phyloP scores from a whole-genome alignment of 2,888 invertebrate genomes.

The Pandemis heparana region DNA sequence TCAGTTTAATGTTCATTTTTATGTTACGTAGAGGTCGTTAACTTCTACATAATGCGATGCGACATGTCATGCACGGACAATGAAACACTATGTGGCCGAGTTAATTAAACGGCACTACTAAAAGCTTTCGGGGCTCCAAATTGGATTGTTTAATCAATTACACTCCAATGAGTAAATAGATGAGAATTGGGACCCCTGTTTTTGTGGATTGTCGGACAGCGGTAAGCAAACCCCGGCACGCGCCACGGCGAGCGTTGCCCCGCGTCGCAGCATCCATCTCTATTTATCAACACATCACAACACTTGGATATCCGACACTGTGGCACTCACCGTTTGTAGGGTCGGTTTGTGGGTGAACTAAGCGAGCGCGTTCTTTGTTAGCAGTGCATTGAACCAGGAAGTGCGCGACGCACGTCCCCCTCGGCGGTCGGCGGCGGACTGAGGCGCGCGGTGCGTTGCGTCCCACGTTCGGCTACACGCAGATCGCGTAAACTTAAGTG shows the following conservation, averaged over 20 bases:
- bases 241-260: constrained; percentile 44
- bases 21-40: constrained; percentile 26
- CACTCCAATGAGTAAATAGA: constrained; percentile 17
- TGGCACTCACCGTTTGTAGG: constrained; percentile 44
- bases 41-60: constrained; percentile 17
- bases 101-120: constrained; percentile 13
- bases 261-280: constrained; percentile 59
- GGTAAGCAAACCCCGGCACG: constrained; percentile 64
- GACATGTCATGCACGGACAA: constrained; percentile 15
- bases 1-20: constrained; percentile 7
- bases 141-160: constrained; percentile 14
- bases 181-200: constrained; percentile 26
- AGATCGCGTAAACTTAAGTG: constrained; percentile 1
- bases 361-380: constrained; percentile 22
- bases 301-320: constrained; percentile 40
- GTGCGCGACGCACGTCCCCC: constrained; percentile 43
- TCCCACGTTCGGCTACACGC: constrained; percentile 43
- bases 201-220: constrained; percentile 53
- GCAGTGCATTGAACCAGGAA: constrained; percentile 41
- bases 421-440: constrained; percentile 37
- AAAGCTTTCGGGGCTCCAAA: constrained; percentile 1
- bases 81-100: constrained; percentile 13
- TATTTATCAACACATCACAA: constrained; percentile 51
- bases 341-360: constrained; percentile 6
- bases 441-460: constrained; percentile 47